Evolutionary conservation across 1,140 invertebrate genomes (phyloP), one percentile per base, ranked within the genome.

Genomic region (Stenopsyche tienmushanensis): DNA sequence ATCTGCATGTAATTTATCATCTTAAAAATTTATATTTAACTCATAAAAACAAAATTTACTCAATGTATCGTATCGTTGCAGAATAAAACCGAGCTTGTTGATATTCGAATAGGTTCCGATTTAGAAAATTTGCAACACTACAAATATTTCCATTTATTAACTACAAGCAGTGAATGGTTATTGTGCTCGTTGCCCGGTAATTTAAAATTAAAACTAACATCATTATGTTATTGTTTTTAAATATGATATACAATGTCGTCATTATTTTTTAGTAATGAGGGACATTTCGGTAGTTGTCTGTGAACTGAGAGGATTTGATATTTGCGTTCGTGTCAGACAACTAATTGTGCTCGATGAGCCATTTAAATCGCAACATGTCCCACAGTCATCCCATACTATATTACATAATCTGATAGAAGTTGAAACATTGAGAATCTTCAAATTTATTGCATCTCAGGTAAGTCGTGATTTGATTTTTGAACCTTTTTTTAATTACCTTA

Each of bases 371-470:
- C 44, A 64, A 2, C 65, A 71, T 3, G 54, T 70, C 15, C 34
- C 53, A 15, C 26, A 66, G 3, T 62, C 69, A n/a, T 18, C 80
- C 13, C 83, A 83, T n/a, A 88, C 94, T 25, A 60, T 50, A 2
- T 88, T 94, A 62, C 91, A 93, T 72, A 84, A 88, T 53, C 91
- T 93, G 73, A 94, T 93, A 72, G 95, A 98, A 80, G 81, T 88
- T 10, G 95, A 98, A 80, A 97, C 96, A 0, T 78, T 98, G 8
- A 86, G 92, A 72, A 94, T 98, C 0, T 98, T 98, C 75, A 83
- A 95, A n/a, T 81, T 96, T 0, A 90, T 98, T 3, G 97, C 94
- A 0, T 91, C 92, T 67, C 91, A 95, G 84, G 92, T 91, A 76
- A 72, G 29, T 70, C 50, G 49, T 59, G 62, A 47, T 1, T 10